Percentiles rank a stretch among this genome's conserved stretches.
phyloP scores from a whole-genome alignment of 2,113 vertebrate genomes.

The Dunckerocampus dactyliophorus region DNA sequence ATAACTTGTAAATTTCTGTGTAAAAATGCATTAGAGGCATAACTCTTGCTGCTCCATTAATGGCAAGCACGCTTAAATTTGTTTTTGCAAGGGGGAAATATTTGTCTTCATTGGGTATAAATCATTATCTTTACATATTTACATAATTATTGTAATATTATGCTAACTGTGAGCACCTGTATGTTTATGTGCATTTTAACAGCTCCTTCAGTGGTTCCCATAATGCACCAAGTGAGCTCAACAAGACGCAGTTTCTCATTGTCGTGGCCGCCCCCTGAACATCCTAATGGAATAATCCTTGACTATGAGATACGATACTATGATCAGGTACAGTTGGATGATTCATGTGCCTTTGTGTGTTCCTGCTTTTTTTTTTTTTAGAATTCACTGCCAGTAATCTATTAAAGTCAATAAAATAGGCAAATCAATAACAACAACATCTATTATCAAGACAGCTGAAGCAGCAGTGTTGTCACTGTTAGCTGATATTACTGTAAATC shows the following conservation, averaged over 20 bases:
- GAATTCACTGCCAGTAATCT: slow-evolving; percentile 27
- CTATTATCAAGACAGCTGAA: slow-evolving; percentile 18
- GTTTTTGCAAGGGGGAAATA: slow-evolving; percentile 48
- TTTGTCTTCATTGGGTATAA: slow-evolving; percentile 38
- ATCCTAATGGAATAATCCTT: slow-evolving; percentile 94
- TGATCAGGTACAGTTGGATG: slow-evolving; percentile 81
- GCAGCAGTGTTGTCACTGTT: background rate
- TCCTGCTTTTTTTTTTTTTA: slow-evolving; percentile 24
- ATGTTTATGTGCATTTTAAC: slow-evolving; percentile 39
- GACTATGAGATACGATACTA: slow-evolving; percentile 94
- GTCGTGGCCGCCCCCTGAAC: slow-evolving; percentile 93
- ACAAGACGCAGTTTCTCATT: slow-evolving; percentile 93
- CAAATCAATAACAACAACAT: slow-evolving; percentile 35
- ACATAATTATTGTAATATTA: slow-evolving; percentile 36
- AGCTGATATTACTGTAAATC: background rate
- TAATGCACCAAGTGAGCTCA: slow-evolving; percentile 96
- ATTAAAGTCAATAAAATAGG: slow-evolving; percentile 36
- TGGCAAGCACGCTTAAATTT: slow-evolving; percentile 47
- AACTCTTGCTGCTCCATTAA: slow-evolving; percentile 40
- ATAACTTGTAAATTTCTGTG: slow-evolving; percentile 32
- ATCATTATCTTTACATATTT: slow-evolving; percentile 43
- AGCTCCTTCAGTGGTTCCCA: slow-evolving; percentile 92
- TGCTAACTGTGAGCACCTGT: slow-evolving; percentile 25
- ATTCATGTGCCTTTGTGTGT: slow-evolving; percentile 37
- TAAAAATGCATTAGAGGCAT: slow-evolving; percentile 39